A percentile compares a stretch with the other conserved stretches of the same genome.
These are phyloP conservation scores for Hymenopus coronatus DNA, from an alignment of 2,888 invertebrate genomes.

Conservation along the genomic window DNA sequence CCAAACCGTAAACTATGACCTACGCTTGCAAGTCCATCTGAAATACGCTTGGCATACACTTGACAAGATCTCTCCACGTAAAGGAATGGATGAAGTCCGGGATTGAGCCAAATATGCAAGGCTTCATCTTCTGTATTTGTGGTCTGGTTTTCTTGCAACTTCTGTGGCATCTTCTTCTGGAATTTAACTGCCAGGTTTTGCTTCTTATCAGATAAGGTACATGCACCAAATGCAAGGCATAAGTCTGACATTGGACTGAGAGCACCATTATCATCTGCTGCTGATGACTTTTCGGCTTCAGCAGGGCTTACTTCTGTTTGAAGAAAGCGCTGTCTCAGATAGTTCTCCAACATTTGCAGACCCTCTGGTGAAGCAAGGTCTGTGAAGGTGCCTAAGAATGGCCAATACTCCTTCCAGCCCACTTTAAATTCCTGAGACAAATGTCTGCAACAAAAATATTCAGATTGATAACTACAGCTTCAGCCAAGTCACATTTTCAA, in stretches of 20 bases:
- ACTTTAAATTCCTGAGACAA: slow-evolving; percentile 70
- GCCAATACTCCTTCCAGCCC: slow-evolving; percentile 92
- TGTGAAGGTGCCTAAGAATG: slow-evolving; percentile 77
- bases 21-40: slow-evolving; percentile 55
- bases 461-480: neutral
- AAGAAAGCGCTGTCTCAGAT: slow-evolving; percentile 58
- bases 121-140: slow-evolving; percentile 16
- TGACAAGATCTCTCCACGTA: slow-evolving; percentile 54
- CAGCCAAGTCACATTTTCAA: neutral
- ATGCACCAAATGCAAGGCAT: slow-evolving; percentile 57
- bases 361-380: slow-evolving; percentile 75
- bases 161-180: neutral
- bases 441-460: slow-evolving; percentile 49
- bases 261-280: slow-evolving; percentile 23
- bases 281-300: neutral
- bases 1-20: neutral
- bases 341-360: slow-evolving; percentile 68
- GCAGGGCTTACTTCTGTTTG: neutral
- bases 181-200: neutral
- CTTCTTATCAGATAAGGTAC: slow-evolving; percentile 50
- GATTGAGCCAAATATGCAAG: slow-evolving; percentile 17
- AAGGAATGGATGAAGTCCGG: slow-evolving; percentile 47
- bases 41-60: slow-evolving; percentile 69
- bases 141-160: neutral
- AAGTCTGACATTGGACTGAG: slow-evolving; percentile 59